A percentile compares a stretch with the other conserved stretches of the same genome.
These are phyloP conservation scores for Cacatua alba DNA, from an alignment of 2,113 vertebrate genomes.

Conservation along the genomic window DNA sequence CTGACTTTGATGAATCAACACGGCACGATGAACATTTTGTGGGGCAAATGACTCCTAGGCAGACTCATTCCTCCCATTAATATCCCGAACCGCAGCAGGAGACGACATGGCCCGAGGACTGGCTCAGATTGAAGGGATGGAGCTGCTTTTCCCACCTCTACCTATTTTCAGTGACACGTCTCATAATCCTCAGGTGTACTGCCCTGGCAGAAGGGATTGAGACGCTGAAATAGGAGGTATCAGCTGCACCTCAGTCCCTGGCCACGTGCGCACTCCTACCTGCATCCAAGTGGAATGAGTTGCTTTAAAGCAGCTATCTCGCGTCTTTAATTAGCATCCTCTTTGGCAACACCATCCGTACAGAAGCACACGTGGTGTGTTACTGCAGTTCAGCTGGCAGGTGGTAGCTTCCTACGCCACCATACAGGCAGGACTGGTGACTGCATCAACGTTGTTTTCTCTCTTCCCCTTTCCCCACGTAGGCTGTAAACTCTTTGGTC, in stretches of 20 bases:
- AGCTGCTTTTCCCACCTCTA: not conserved
- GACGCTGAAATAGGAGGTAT: accelerated
- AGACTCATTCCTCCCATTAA: not conserved
- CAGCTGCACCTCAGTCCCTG: not conserved
- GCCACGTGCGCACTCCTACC: not conserved
- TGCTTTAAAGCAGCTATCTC: not conserved
- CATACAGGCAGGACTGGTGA: not conserved
- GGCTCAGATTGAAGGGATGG: not conserved
- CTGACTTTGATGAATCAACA: slow-evolving; percentile 37
- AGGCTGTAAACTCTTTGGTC: not conserved
- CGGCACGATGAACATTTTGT: not conserved
- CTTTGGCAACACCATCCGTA: not conserved
- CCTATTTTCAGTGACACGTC: not conserved
- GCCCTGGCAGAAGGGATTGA: not conserved
- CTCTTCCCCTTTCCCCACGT: not conserved
- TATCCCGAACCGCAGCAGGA: accelerated
- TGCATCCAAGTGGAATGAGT: not conserved
- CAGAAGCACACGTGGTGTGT: not conserved
- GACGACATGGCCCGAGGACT: not conserved
- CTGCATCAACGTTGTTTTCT: not conserved
- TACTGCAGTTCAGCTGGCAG: not conserved
- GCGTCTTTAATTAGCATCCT: not conserved
- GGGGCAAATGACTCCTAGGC: not conserved
- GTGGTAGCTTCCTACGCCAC: not conserved
- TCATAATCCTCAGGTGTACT: accelerated